phyloP scores from a whole-genome alignment of 2,797 vertebrate species.

The Anomalospiza imberbis region DNA sequence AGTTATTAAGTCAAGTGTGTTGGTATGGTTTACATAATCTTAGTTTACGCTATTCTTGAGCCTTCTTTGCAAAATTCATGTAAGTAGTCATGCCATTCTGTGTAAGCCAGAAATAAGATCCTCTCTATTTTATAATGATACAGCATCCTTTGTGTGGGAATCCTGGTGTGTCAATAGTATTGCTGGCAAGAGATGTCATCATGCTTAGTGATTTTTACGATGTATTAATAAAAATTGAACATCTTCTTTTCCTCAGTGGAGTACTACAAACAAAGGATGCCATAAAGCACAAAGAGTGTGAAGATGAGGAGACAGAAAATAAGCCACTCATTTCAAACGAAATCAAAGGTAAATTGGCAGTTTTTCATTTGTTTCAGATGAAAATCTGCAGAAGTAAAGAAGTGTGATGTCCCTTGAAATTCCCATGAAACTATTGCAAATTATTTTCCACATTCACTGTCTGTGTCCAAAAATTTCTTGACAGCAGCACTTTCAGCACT shows the following conservation, averaged over 20 bases:
- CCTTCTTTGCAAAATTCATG: background rate
- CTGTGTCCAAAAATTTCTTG: background rate
- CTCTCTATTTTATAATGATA: background rate
- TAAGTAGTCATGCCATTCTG: background rate
- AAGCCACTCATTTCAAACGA: conserved; percentile 72
- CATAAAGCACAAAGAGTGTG: conserved; percentile 65
- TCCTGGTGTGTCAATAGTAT: background rate
- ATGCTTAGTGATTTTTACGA: background rate
- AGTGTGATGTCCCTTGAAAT: background rate
- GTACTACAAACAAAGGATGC: conserved; percentile 72
- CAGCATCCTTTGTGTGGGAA: background rate
- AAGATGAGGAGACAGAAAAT: conserved; percentile 72
- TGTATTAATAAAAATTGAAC: conserved; percentile 41
- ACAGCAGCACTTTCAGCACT: background rate
- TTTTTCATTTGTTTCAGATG: background rate
- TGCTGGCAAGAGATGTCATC: background rate
- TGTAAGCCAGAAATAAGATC: background rate
- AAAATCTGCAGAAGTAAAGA: background rate
- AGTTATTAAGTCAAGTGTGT: background rate
- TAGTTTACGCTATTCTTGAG: background rate
- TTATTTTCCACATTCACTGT: background rate
- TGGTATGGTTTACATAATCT: background rate
- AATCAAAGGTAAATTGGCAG: conserved; percentile 76
- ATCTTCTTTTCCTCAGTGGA: conserved; percentile 68
- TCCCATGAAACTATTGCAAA: background rate